These are phyloP conservation scores for Gallinago media DNA, from an alignment of 2,113 vertebrate genomes.

Conservation along the genomic window DNA sequence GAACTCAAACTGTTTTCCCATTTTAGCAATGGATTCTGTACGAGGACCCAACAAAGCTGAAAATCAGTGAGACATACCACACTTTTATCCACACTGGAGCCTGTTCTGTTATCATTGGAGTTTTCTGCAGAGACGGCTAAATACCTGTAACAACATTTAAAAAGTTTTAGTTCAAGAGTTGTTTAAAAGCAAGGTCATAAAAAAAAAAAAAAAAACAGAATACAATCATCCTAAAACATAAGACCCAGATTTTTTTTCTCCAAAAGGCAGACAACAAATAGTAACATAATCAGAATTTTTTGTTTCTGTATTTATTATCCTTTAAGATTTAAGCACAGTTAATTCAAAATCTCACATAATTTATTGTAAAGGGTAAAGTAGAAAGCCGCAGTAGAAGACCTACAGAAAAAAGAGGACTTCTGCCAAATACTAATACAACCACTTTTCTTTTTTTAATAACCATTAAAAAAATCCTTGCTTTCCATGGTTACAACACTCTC, in stretches of 20 bases:
- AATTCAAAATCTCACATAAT: neutral
- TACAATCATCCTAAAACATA: neutral
- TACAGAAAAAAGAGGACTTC: neutral
- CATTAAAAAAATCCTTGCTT: neutral
- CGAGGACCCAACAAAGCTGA: neutral
- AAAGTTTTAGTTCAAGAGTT: neutral
- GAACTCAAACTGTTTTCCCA: neutral
- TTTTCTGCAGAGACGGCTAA: constrained; percentile 80
- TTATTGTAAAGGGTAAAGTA: neutral
- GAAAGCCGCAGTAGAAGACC: neutral
- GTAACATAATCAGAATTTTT: neutral
- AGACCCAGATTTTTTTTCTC: neutral
- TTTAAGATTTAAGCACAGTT: neutral
- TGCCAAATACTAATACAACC: constrained; percentile 6
- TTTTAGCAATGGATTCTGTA: neutral
- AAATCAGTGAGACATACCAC: constrained; percentile 83
- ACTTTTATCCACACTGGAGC: constrained; percentile 90
- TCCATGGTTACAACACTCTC: constrained; percentile 47
- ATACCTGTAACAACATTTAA: constrained; percentile 67
- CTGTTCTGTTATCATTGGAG: constrained; percentile 88
- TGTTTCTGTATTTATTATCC: neutral
- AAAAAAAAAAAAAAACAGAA: neutral
- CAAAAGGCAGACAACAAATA: neutral
- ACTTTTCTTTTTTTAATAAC: neutral
- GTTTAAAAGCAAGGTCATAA: neutral